A percentile compares a stretch with the other conserved stretches of the same genome.
Evolutionary conservation across 2,797 vertebrate genomes (phyloP).

Genomic region (Notolepis coatsorum): DNA sequence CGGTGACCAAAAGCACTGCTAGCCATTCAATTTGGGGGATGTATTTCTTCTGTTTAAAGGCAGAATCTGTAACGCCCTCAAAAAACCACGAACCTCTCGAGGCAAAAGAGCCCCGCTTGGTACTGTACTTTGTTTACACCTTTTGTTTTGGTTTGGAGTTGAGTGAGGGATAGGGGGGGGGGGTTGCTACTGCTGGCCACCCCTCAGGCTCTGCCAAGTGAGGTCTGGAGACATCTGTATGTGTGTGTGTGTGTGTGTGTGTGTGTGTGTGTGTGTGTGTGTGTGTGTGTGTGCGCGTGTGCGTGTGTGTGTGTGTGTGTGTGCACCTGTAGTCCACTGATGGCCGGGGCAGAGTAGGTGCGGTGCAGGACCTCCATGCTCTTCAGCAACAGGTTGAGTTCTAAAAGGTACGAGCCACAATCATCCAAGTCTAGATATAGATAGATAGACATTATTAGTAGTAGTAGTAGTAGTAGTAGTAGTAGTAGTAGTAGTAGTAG

Average conservation of each 20-base stretch:
- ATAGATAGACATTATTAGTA: not conserved
- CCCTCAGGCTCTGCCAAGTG: no score
- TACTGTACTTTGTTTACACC: no score
- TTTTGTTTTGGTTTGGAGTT: no score
- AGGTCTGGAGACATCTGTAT: not conserved
- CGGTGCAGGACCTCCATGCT: slow-evolving; percentile 96
- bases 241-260: not conserved
- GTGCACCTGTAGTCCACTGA: slow-evolving; percentile 91
- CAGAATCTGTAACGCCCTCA: no score
- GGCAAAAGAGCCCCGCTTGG: no score
- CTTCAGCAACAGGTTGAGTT: slow-evolving; percentile 93
- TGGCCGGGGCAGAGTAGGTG: slow-evolving; percentile 91
- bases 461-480: not conserved
- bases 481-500: not conserved
- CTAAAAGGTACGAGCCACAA: slow-evolving; percentile 90
- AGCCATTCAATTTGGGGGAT: no score
- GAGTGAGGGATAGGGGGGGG: no score
- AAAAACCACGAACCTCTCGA: no score
- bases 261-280: not conserved
- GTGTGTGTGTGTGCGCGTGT: not conserved
- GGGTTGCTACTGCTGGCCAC: no score
- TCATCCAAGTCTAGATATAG: slow-evolving; percentile 87
- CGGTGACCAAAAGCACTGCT: no score
- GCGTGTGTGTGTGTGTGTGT: not conserved
- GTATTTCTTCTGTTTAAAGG: no score